These are phyloP conservation scores for Volucella inflata DNA, from an alignment of 2,888 invertebrate species.

Conservation along the genomic window DNA sequence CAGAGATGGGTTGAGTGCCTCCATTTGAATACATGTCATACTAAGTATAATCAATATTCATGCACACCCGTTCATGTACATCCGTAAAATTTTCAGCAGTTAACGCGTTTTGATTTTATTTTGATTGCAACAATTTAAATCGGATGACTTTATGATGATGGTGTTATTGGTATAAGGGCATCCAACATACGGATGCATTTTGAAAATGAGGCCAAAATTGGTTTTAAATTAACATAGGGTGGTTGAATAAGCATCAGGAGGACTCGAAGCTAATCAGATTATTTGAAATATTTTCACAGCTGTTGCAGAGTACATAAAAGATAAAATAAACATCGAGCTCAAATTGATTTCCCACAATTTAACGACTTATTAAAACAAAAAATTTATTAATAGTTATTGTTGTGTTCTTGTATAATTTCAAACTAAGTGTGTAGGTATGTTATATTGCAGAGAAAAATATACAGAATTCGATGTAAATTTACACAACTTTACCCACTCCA, in stretches of 20 bases:
- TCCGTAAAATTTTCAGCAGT: constrained; percentile 53
- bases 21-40: neutral
- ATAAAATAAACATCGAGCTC: constrained; percentile 49
- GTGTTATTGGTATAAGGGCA: constrained; percentile 24
- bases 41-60: neutral
- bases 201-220: constrained; percentile 56
- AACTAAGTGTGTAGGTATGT: no score
- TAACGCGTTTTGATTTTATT: constrained; percentile 56
- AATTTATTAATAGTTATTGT: no score
- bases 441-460: no score
- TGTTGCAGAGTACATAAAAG: constrained; percentile 54
- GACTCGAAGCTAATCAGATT: constrained; percentile 73
- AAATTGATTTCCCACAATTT: constrained; percentile 53
- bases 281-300: constrained; percentile 72
- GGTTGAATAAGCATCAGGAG: constrained; percentile 61
- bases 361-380: neutral
- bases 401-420: no score
- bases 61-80: neutral
- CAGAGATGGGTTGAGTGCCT: neutral
- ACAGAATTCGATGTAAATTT: neutral
- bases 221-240: constrained; percentile 69
- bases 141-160: constrained; percentile 43
- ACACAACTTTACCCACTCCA: neutral
- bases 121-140: constrained; percentile 68
- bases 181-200: constrained; percentile 11